Evolutionary conservation across 2,797 vertebrate genomes (phyloP).

Genomic region (Gambusia yucatana): DNA sequence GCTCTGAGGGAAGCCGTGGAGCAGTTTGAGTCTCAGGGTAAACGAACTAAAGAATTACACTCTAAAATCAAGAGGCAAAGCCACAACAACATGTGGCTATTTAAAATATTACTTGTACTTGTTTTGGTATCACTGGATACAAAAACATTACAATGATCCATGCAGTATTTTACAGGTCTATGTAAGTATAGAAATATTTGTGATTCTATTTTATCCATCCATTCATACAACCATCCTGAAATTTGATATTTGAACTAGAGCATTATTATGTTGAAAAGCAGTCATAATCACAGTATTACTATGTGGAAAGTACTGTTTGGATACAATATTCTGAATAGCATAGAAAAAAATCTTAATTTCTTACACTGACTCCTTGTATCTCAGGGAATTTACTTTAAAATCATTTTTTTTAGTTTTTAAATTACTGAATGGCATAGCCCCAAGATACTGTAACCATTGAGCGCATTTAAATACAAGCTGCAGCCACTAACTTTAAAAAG

Average conservation of each 20-base stretch:
- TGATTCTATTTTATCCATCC: background rate
- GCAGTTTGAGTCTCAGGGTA: conserved; percentile 96
- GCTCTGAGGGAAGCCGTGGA: conserved; percentile 89
- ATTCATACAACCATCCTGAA: background rate
- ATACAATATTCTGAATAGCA: background rate
- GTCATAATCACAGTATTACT: background rate
- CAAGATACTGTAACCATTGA: background rate
- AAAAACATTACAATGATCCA: background rate
- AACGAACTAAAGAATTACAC: background rate
- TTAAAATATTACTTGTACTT: background rate
- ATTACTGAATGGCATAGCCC: background rate
- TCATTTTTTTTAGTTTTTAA: background rate
- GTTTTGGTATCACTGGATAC: background rate
- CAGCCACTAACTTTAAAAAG: too few relatives aligned
- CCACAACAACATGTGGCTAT: background rate
- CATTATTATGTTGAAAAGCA: background rate
- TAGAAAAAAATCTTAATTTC: background rate
- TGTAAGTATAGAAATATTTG: background rate
- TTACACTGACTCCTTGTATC: background rate
- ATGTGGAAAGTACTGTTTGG: background rate
- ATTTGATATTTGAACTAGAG: background rate
- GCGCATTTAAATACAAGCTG: too few relatives aligned
- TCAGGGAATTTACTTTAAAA: background rate
- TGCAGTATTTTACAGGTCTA: background rate
- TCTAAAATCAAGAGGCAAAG: background rate